Conservation (phyloP, 2,113 vertebrate genomes). For the Numenius arquata region DNA sequence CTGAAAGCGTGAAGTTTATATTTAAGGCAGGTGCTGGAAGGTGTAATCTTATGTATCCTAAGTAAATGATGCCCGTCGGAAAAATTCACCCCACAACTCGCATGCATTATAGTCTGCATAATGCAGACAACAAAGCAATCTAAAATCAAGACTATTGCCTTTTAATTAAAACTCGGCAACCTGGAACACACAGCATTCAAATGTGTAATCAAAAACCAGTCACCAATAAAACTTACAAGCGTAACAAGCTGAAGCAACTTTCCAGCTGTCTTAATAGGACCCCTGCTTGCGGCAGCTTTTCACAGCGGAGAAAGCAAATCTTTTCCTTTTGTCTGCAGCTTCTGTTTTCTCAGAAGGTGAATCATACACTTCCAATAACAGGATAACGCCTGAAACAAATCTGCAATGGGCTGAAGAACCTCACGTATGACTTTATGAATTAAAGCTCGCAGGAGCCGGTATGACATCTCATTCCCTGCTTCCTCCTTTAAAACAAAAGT, state of each 20-base stretch:
- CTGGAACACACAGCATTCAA: conserved; percentile 77
- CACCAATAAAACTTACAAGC: conserved; percentile 88
- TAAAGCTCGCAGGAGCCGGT: neutral
- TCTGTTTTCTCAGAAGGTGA: conserved; percentile 88
- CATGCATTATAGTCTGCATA: conserved; percentile 38
- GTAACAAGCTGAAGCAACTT: conserved; percentile 81
- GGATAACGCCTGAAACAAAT: conserved; percentile 63
- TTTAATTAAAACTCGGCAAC: conserved; percentile 78
- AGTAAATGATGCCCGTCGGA: neutral
- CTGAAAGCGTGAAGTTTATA: neutral
- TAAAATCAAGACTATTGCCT: conserved; percentile 63
- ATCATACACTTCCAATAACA: conserved; percentile 74
- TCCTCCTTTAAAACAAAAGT: conserved; percentile 31
- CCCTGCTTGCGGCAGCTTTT: conserved; percentile 81
- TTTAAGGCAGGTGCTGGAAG: conserved; percentile 19
- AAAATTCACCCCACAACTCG: conserved; percentile 8
- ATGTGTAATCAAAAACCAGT: conserved; percentile 86
- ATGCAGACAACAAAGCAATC: conserved; percentile 48
- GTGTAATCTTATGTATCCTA: neutral
- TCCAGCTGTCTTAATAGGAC: conserved; percentile 88
- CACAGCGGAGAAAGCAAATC: conserved; percentile 76
- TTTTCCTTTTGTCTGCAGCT: conserved; percentile 83
- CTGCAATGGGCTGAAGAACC: conserved; percentile 34
- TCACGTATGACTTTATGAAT: conserved; percentile 60
- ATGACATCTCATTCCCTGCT: conserved; percentile 46